A percentile compares a stretch with the other conserved stretches of the same genome.
Evolutionary conservation across 1,140 invertebrate species (phyloP).

Genomic region (Mycetomoellerius zeteki): DNA sequence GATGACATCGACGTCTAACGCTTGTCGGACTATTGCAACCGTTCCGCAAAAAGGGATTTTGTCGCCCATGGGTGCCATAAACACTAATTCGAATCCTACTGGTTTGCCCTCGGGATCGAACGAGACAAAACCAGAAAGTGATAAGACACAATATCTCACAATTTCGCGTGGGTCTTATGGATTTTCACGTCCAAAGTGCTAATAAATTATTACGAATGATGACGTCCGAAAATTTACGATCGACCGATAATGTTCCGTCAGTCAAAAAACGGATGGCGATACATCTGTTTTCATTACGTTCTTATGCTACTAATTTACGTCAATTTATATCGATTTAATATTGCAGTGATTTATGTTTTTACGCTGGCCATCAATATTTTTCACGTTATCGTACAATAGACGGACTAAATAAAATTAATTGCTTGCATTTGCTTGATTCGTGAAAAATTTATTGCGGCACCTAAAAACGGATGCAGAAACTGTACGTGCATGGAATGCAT

Average conservation of each 20-base stretch:
- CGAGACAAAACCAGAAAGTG: constrained; percentile 64
- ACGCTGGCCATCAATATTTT: constrained; percentile 36
- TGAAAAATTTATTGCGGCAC: constrained; percentile 44
- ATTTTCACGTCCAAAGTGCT: constrained; percentile 55
- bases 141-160: constrained; percentile 76
- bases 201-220: constrained; percentile 72
- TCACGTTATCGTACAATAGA: constrained; percentile 45
- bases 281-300: constrained; percentile 48
- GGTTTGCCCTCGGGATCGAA: constrained; percentile 68
- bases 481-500: constrained; percentile 28
- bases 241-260: constrained; percentile 49
- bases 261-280: constrained; percentile 42
- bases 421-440: constrained; percentile 37
- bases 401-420: constrained; percentile 59
- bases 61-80: constrained; percentile 71
- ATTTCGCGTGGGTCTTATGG: constrained; percentile 67
- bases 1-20: constrained; percentile 51
- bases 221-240: constrained; percentile 67
- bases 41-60: constrained; percentile 52
- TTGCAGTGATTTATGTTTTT: constrained; percentile 55
- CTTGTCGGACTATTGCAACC: constrained; percentile 57
- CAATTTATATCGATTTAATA: constrained; percentile 63
- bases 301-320: neutral
- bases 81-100: constrained; percentile 73
- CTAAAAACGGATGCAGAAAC: constrained; percentile 28